Percentiles rank a stretch among this genome's conserved stretches.
phyloP scores from a whole-genome alignment of 53 echinoderm and acorn worm genomes.

The Actinopyga echinites region DNA sequence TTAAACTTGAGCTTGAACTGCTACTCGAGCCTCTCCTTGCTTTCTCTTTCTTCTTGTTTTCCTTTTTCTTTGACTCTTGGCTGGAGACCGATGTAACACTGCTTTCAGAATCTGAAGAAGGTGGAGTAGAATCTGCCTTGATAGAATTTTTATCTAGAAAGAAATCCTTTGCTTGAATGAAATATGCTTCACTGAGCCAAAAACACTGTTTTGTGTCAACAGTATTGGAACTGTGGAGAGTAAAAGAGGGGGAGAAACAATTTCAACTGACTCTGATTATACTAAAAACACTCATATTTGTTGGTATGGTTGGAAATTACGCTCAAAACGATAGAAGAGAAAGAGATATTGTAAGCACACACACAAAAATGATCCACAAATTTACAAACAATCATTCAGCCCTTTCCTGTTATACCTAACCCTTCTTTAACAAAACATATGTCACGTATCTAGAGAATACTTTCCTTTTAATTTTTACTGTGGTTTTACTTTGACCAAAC shows the following conservation, averaged over 20 bases:
- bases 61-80: conserved; percentile 1
- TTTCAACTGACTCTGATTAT: too few species aligned
- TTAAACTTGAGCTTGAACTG: conserved; percentile 36
- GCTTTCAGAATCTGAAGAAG: conserved; percentile 40
- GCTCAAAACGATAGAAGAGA: too few species aligned
- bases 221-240: conserved; percentile 63
- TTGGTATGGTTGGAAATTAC: too few species aligned
- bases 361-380: too few species aligned
- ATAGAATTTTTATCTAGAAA: conserved; percentile 27
- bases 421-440: too few species aligned
- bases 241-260: background rate
- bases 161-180: conserved; percentile 66
- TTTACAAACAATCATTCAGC: too few species aligned
- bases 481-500: too few species aligned
- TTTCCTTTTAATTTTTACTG: too few species aligned
- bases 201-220: conserved; percentile 89
- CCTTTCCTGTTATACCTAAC: too few species aligned
- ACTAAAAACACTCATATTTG: too few species aligned
- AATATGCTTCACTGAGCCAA: conserved; percentile 88
- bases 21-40: background rate
- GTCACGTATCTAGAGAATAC: too few species aligned
- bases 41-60: conserved; percentile 9
- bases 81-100: conserved; percentile 43
- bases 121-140: background rate
- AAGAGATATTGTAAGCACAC: too few species aligned